These are phyloP conservation scores for Orientallactaga bullata DNA, from an alignment of 2,113 vertebrate species.

Conservation along the genomic window DNA sequence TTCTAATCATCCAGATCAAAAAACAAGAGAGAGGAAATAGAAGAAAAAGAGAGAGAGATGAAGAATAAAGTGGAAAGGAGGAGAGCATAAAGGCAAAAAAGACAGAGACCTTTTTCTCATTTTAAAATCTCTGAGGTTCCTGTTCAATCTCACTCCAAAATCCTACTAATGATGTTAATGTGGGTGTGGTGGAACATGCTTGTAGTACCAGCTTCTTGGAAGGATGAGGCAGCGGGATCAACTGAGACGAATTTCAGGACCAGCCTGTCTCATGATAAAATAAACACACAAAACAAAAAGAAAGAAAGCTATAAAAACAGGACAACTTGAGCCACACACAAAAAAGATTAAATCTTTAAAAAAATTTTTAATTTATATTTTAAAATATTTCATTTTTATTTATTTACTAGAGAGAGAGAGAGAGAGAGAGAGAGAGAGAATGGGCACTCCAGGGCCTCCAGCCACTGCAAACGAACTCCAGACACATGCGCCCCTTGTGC, in stretches of 20 bases:
- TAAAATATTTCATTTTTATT: too few relatives aligned
- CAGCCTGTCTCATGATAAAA: background rate
- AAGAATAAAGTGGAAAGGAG: background rate
- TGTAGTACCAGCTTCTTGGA: too few relatives aligned
- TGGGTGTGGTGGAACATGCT: too few relatives aligned
- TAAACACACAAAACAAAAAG: background rate
- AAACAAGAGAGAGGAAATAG: too few relatives aligned
- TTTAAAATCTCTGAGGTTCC: conserved; percentile 29
- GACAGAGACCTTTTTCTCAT: background rate
- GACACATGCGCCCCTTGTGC: too few relatives aligned
- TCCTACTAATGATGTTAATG: too few relatives aligned
- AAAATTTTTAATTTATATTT: too few relatives aligned
- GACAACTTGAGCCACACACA: background rate
- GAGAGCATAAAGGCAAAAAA: background rate
- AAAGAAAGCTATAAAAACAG: background rate
- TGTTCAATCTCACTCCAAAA: background rate
- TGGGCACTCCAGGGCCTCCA: too few relatives aligned
- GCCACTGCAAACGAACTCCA: too few relatives aligned
- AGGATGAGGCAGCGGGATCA: background rate
- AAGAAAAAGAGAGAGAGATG: background rate
- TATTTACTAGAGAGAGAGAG: too few relatives aligned
- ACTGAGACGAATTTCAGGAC: background rate
- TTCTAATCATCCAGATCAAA: conserved; percentile 10
- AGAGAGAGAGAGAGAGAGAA: too few relatives aligned
- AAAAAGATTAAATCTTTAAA: background rate